These are phyloP conservation scores for Arge pagana DNA, from an alignment of 2,888 invertebrate genomes.

Conservation along the genomic window DNA sequence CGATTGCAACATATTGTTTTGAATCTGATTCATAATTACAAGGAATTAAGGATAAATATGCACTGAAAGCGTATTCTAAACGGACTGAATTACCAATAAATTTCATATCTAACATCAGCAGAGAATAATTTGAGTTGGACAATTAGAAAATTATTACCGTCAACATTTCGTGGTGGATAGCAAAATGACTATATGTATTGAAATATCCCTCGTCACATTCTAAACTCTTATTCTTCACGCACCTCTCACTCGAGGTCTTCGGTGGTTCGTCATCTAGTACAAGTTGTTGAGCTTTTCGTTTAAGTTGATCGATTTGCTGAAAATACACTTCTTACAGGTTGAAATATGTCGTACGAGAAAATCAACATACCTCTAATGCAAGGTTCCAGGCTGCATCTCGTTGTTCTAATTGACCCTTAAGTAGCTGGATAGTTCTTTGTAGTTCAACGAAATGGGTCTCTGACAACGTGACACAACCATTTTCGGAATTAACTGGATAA, in stretches of 20 bases:
- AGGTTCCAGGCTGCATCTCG: conserved; percentile 47
- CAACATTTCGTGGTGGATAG: conserved; percentile 94
- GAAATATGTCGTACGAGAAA: not conserved
- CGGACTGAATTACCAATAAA: too few species aligned
- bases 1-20: too few species aligned
- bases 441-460: conserved; percentile 67
- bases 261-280: conserved; percentile 45
- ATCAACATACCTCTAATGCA: conserved; percentile 48
- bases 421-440: conserved; percentile 64
- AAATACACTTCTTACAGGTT: conserved; percentile 20
- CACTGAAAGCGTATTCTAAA: too few species aligned
- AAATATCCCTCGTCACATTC: conserved; percentile 79
- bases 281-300: conserved; percentile 49
- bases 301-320: conserved; percentile 54
- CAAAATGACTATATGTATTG: conserved; percentile 85
- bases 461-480: conserved; percentile 66
- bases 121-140: too few species aligned
- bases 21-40: too few species aligned
- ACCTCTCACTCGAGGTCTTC: conserved; percentile 37
- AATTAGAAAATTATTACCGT: conserved; percentile 67
- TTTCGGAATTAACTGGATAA: conserved; percentile 67
- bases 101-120: too few species aligned
- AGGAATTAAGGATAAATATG: too few species aligned
- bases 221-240: conserved; percentile 60
- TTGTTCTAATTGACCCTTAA: conserved; percentile 65